Conservation (phyloP, 64 coral and sea anemone genomes). For the Platygyra sinensis region DNA sequence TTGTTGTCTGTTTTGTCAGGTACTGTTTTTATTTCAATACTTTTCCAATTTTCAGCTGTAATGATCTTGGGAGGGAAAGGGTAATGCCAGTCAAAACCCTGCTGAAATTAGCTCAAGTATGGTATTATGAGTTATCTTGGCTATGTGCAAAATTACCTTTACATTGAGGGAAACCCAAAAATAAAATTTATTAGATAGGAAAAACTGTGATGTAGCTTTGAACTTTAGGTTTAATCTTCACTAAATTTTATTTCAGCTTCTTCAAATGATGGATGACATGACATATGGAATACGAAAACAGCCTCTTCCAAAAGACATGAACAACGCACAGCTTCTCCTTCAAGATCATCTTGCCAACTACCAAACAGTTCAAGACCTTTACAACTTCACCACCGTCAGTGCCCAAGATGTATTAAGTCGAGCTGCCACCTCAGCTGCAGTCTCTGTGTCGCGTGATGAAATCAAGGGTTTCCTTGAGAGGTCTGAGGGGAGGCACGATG, state of each 20-base stretch:
- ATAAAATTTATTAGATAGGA: no score
- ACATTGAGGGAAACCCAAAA: no score
- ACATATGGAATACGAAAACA: conserved; percentile 62
- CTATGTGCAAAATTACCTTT: no score
- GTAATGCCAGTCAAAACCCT: no score
- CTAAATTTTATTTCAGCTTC: conserved; percentile 49
- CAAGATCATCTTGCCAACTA: conserved; percentile 98
- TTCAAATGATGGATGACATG: conserved; percentile 88
- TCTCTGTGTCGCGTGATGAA: conserved; percentile 88
- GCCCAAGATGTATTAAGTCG: conserved; percentile 85
- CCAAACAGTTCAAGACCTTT: conserved; percentile 81
- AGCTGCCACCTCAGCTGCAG: conserved; percentile 62
- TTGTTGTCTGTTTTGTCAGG: no score
- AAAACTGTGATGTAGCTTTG: no score
- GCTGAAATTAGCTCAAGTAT: no score
- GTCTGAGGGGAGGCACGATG: conserved; percentile 79
- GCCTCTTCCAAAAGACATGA: conserved; percentile 80
- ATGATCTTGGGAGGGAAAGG: no score
- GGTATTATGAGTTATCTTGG: no score
- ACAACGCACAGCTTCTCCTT: conserved; percentile 87
- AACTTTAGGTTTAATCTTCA: background rate
- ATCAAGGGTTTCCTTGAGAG: conserved; percentile 95
- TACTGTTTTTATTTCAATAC: no score
- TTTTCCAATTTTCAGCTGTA: no score
- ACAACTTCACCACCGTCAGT: conserved; percentile 76